Evolutionary conservation across 2,113 vertebrate genomes (phyloP).

Genomic region (Motacilla alba): DNA sequence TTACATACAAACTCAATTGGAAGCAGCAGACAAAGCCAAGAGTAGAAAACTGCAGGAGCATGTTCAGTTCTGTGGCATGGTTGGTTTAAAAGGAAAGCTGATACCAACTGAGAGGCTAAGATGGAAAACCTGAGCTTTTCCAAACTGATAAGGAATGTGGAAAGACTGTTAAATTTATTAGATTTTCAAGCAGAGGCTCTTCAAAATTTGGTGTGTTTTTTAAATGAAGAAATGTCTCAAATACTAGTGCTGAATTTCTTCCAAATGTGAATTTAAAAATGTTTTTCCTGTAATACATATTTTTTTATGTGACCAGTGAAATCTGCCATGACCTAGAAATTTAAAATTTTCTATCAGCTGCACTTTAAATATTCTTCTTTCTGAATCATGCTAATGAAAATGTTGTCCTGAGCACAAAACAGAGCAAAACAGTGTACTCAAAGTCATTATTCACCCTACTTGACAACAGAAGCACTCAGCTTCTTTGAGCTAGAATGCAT

Average conservation of each 20-base stretch:
- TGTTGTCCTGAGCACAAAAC: not conserved
- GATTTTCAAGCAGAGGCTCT: not conserved
- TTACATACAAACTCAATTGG: not conserved
- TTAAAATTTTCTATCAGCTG: not conserved
- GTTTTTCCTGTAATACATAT: not conserved
- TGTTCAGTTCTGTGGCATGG: not conserved
- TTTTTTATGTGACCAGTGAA: not conserved
- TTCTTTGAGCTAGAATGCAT: conserved; percentile 12
- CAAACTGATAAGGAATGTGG: not conserved
- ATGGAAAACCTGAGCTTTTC: not conserved
- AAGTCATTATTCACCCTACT: not conserved
- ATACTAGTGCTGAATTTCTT: not conserved
- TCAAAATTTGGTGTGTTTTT: not conserved
- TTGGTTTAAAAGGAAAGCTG: not conserved
- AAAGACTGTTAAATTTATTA: not conserved
- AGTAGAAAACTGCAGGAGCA: not conserved
- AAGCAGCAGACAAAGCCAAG: conserved; percentile 6
- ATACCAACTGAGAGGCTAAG: not conserved
- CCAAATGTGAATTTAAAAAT: not conserved
- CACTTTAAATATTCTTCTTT: not conserved
- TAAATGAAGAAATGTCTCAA: not conserved
- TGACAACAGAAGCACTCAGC: conserved; percentile 2
- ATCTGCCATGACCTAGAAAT: not conserved
- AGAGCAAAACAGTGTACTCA: not conserved
- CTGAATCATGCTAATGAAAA: not conserved